Evolutionary conservation across 2,113 vertebrate species (phyloP).

Genomic region (Meriones unguiculatus): DNA sequence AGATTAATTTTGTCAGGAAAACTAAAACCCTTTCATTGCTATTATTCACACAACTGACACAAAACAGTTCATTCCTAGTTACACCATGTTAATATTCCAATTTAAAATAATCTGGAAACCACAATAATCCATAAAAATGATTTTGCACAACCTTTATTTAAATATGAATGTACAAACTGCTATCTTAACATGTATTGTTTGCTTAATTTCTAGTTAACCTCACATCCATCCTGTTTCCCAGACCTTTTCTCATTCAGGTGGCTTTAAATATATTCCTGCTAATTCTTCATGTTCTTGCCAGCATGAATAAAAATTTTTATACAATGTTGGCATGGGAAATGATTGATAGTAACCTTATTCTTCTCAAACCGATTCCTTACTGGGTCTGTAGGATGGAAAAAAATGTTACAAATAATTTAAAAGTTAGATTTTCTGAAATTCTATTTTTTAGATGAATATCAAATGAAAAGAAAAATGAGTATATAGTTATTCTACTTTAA

Average conservation of each 20-base stretch:
- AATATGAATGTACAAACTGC: conserved; percentile 63
- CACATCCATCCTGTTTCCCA: conserved; percentile 45
- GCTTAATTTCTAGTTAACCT: conserved; percentile 68
- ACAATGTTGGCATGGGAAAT: conserved; percentile 31
- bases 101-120: conserved; percentile 50
- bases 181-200: conserved; percentile 56
- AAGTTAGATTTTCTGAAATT: conserved; percentile 72
- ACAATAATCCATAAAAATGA: conserved; percentile 26
- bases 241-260: conserved; percentile 51
- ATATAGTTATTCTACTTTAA: conserved; percentile 59
- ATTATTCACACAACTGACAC: conserved; percentile 30
- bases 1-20: conserved; percentile 34
- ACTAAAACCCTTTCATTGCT: conserved; percentile 51
- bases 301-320: conserved; percentile 63
- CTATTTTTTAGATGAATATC: conserved; percentile 64
- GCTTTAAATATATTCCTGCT: conserved; percentile 67
- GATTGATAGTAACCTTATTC: conserved; percentile 66
- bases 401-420: conserved; percentile 73
- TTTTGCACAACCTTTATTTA: conserved; percentile 47
- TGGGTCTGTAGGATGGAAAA: conserved; percentile 24
- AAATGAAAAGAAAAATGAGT: conserved; percentile 73
- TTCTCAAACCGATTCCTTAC: conserved; percentile 65
- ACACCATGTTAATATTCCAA: conserved; percentile 34
- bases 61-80: conserved; percentile 46
- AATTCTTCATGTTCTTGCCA: conserved; percentile 55